phyloP scores from a whole-genome alignment of 2,888 invertebrate species.

The Caenorhabditis becei region DNA sequence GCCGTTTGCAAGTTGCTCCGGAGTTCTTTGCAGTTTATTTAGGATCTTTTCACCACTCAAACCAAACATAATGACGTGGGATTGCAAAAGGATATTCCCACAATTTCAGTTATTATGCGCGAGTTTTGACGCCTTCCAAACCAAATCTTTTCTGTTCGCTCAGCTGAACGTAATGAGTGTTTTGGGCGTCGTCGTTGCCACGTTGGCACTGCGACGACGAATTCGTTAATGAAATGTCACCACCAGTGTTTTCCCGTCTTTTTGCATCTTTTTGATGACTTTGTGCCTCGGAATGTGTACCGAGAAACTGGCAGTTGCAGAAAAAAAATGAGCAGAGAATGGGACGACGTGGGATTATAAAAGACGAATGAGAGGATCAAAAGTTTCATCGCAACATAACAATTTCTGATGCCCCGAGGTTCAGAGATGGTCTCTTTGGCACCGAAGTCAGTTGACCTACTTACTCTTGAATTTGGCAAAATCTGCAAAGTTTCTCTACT shows the following conservation, averaged over 20 bases:
- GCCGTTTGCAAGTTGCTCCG: background rate
- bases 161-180: conserved; percentile 3
- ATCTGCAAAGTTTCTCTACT: conserved; percentile 7
- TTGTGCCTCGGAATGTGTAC: conserved; percentile 8
- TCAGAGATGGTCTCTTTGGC: conserved; percentile 19
- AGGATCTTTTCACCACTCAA: background rate
- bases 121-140: background rate
- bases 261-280: conserved; percentile 7
- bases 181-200: background rate
- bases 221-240: conserved; percentile 17
- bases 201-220: background rate
- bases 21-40: conserved; percentile 3
- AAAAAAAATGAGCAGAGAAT: background rate
- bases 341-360: conserved; percentile 20
- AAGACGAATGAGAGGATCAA: conserved; percentile 45
- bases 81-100: background rate
- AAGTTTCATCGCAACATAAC: conserved; percentile 33
- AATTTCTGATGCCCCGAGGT: conserved; percentile 8
- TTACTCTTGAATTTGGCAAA: background rate
- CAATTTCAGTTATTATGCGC: background rate
- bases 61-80: conserved; percentile 5
- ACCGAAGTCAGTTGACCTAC: background rate
- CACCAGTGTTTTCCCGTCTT: conserved; percentile 4
- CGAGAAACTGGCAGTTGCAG: conserved; percentile 8
- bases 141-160: background rate